Conservation (phyloP, 2,888 invertebrate genomes). For the Drosophila monieri region DNA sequence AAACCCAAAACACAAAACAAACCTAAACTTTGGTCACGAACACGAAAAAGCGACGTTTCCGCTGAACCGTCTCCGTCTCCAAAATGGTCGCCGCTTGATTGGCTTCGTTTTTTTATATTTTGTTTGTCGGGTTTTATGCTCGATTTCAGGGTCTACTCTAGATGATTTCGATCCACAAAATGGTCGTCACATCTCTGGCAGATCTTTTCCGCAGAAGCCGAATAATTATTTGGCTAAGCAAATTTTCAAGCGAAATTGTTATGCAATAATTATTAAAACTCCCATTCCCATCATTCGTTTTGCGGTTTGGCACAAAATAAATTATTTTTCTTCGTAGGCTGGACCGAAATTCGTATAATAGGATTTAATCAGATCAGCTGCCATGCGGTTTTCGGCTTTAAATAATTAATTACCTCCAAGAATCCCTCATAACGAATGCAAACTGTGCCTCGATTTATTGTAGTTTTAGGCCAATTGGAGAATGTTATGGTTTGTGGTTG, state of each 20-base stretch:
- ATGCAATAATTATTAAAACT: slow-evolving; percentile 51
- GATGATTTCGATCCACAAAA: slow-evolving; percentile 56
- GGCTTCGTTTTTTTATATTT: slow-evolving; percentile 66
- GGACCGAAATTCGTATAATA: slow-evolving; percentile 51
- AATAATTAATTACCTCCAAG: slow-evolving; percentile 34
- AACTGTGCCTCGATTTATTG: slow-evolving; percentile 59
- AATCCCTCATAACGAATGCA: slow-evolving; percentile 70
- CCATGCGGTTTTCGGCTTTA: slow-evolving; percentile 51
- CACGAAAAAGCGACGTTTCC: slow-evolving; percentile 74
- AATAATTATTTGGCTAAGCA: slow-evolving; percentile 30
- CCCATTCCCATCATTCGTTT: slow-evolving; percentile 43
- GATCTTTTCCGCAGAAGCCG: slow-evolving; percentile 25
- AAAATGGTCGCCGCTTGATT: slow-evolving; percentile 78
- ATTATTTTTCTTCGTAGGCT: slow-evolving; percentile 17
- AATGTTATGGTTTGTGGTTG: slow-evolving; percentile 56
- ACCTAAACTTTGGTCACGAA: slow-evolving; percentile 75
- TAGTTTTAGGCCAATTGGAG: slow-evolving; percentile 69
- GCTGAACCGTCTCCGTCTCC: slow-evolving; percentile 67
- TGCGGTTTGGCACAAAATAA: slow-evolving; percentile 46
- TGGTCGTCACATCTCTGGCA: slow-evolving; percentile 49
- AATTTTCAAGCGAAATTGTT: slow-evolving; percentile 51
- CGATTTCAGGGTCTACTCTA: slow-evolving; percentile 16
- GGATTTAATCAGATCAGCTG: slow-evolving; percentile 56
- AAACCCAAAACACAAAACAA: slow-evolving; percentile 1
- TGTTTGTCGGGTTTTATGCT: slow-evolving; percentile 22